Conservation (phyloP, 2,888 invertebrate species). For the Drosophila pseudotakahashii region DNA sequence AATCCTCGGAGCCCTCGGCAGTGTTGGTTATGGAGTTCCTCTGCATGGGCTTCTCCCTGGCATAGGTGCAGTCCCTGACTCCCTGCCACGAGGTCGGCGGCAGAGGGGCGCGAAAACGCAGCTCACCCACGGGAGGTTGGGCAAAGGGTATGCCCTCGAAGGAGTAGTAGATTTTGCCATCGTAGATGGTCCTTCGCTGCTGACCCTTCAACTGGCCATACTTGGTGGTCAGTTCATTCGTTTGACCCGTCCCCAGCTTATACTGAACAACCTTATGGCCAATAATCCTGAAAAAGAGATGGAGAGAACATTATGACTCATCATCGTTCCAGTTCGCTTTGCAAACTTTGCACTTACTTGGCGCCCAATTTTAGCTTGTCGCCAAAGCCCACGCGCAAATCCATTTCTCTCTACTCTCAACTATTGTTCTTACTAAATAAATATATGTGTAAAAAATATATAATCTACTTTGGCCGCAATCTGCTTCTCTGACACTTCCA, state of each 20-base stretch:
- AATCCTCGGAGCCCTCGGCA: slow-evolving; percentile 85
- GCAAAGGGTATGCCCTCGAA: slow-evolving; percentile 83
- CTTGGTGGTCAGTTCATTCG: slow-evolving; percentile 63
- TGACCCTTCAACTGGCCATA: slow-evolving; percentile 79
- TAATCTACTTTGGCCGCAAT: slow-evolving; percentile 16
- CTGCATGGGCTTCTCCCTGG: slow-evolving; percentile 80
- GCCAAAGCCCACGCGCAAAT: slow-evolving; percentile 32
- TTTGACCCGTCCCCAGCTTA: slow-evolving; percentile 70
- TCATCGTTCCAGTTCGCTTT: slow-evolving; percentile 3
- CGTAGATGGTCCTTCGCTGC: slow-evolving; percentile 68
- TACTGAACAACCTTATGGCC: slow-evolving; percentile 71
- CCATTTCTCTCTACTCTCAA: slow-evolving; percentile 17
- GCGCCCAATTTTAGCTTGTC: slow-evolving; percentile 37
- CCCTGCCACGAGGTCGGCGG: slow-evolving; percentile 84
- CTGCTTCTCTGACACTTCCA: slow-evolving; percentile 49
- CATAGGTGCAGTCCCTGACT: slow-evolving; percentile 82
- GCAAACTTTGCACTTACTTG: slow-evolving; percentile 30
- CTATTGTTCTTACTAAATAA: not conserved
- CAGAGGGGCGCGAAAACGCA: slow-evolving; percentile 83
- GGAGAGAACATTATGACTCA: slow-evolving; percentile 19
- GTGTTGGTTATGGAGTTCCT: slow-evolving; percentile 70
- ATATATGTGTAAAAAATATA: slow-evolving; percentile 7
- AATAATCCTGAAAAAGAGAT: slow-evolving; percentile 57
- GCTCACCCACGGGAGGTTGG: slow-evolving; percentile 79
- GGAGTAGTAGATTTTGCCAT: slow-evolving; percentile 67